Evolutionary conservation across 1,140 invertebrate species (phyloP).

Genomic region (Eciton burchellii): DNA sequence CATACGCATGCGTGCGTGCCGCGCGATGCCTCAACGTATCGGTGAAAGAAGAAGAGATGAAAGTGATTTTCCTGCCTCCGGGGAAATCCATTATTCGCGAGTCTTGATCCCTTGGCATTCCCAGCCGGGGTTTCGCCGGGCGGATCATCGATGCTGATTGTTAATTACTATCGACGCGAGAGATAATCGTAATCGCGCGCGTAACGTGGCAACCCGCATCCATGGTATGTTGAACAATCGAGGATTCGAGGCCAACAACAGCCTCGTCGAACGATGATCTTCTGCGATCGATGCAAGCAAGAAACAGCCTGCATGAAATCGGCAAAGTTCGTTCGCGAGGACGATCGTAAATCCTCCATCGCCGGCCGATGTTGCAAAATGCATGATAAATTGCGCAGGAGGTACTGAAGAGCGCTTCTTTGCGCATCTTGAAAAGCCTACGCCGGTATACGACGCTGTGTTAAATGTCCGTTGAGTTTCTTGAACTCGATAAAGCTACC

Average conservation of each 20-base stretch:
- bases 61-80: slow-evolving; percentile 17
- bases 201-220: slow-evolving; percentile 35
- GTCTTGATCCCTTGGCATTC: slow-evolving; percentile 23
- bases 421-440: slow-evolving; percentile 8
- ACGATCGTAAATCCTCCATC: slow-evolving; percentile 47
- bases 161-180: slow-evolving; percentile 31
- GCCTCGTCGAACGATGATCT: slow-evolving; percentile 2
- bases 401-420: slow-evolving; percentile 32
- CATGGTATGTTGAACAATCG: slow-evolving; percentile 50
- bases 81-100: slow-evolving; percentile 34
- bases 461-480: slow-evolving; percentile 1
- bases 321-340: slow-evolving; percentile 31
- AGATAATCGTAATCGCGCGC: slow-evolving; percentile 51
- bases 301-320: slow-evolving; percentile 28
- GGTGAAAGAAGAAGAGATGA: slow-evolving; percentile 17
- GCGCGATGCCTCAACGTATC: neutral
- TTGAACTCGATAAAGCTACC: slow-evolving; percentile 1
- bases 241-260: slow-evolving; percentile 45
- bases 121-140: slow-evolving; percentile 20
- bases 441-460: neutral
- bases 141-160: slow-evolving; percentile 24
- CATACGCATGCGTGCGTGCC: neutral
- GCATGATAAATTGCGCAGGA: slow-evolving; percentile 45
- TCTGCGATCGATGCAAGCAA: slow-evolving; percentile 21
- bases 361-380: slow-evolving; percentile 40